Evolutionary conservation across 2,113 vertebrate species (phyloP), one percentile per base, ranked within the genome.

Genomic region (Morphnarchus princeps): DNA sequence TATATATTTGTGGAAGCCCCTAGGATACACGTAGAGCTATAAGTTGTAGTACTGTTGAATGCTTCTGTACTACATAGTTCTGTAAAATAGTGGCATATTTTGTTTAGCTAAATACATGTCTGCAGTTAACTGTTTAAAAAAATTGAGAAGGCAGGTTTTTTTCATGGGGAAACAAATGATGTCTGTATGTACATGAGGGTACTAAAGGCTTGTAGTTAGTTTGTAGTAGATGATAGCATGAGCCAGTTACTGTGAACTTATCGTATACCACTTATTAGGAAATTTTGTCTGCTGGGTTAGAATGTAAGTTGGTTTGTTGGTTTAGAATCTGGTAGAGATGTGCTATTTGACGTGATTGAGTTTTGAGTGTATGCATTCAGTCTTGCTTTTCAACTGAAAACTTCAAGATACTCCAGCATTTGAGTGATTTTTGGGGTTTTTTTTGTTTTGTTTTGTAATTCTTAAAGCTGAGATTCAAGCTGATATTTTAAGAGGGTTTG

Each of bases 181-280:
- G 20, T 25, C 25, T 34, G 0, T 22, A 20, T 55, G 24, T 36
- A 7, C 1, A 0, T 36, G 25, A 55, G 4, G 6, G 43, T 73
- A 11, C 28, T 54, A 9, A 24, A 40, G 36, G 18, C 29, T 61
- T 59, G 42, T 36, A 34, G 19, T 21, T 62, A 9, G 9, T n/a
- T 62, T 32, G n/a, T 31, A 18, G 34, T 9, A 21, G 29, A 18
- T 42, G 36, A 50, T 31, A 49, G 29, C 8, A 20, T 45, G 15
- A 70, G 16, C 45, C 47, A 59, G 54, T 38, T 26, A 6, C 34
- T 74, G 50, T 61, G 45, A 70, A 14, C 52, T 88, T 11, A 10
- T 10, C 21, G 3, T 54, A 9, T 43, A 40, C 20, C 16, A 36
- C 43, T 69, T n/a, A 6, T 0, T 77, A 59, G 54, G 59, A 80